phyloP scores from a whole-genome alignment of 2,888 invertebrate genomes.

The Elegia similella region DNA sequence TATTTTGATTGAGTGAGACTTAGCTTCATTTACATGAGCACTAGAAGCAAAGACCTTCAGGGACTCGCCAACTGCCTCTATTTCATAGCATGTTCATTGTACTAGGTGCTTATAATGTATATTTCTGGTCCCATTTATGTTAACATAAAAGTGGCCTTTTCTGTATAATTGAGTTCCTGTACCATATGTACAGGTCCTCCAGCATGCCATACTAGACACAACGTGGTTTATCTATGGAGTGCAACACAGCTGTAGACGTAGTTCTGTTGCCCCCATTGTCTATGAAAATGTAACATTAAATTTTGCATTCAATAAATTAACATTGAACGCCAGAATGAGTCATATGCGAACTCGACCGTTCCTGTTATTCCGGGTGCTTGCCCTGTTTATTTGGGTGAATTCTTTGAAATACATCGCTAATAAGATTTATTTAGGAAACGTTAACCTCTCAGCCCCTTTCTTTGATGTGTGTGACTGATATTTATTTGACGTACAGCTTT shows the following conservation, averaged over 20 bases:
- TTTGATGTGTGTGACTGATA: neutral
- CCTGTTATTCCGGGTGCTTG: constrained; percentile 55
- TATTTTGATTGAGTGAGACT: constrained; percentile 2
- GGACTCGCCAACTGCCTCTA: neutral
- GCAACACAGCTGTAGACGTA: too few relatives aligned
- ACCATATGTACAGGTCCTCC: too few relatives aligned
- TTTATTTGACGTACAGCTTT: neutral
- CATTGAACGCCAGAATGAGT: constrained; percentile 50
- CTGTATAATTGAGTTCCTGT: too few relatives aligned
- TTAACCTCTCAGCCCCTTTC: neutral
- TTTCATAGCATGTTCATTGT: too few relatives aligned
- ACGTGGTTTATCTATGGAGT: too few relatives aligned
- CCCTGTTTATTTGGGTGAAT: constrained; percentile 50
- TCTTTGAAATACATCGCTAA: constrained; percentile 46
- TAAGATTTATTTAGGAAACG: constrained; percentile 28
- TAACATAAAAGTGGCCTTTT: too few relatives aligned
- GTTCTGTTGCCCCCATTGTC: too few relatives aligned
- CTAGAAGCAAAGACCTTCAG: neutral
- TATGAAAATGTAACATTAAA: neutral
- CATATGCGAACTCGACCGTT: constrained; percentile 54
- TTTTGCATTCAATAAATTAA: constrained; percentile 33
- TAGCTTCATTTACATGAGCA: neutral
- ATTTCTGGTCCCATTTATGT: too few relatives aligned
- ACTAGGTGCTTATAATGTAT: too few relatives aligned
- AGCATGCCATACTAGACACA: too few relatives aligned